Conservation (phyloP, 2,888 invertebrate species). For the Apodemia hepburni region DNA sequence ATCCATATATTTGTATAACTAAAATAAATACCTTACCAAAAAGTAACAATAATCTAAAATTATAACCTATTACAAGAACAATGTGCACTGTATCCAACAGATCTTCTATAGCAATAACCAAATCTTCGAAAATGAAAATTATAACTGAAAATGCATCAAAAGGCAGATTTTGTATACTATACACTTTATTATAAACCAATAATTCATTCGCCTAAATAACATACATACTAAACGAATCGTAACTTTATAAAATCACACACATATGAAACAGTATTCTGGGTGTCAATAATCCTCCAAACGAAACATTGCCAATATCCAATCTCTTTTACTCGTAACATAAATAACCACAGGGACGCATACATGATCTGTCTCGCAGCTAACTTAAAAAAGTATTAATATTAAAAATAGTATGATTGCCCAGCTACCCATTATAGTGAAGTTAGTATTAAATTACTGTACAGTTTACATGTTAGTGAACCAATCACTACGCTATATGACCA, state of each 20-base stretch:
- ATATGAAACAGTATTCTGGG: slow-evolving; percentile 31
- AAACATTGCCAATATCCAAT: slow-evolving; percentile 42
- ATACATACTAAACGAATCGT: slow-evolving; percentile 28
- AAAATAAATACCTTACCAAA: slow-evolving; percentile 78
- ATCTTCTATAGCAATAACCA: slow-evolving; percentile 35
- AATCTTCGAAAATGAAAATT: slow-evolving; percentile 47
- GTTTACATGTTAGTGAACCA: slow-evolving; percentile 59
- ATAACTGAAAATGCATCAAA: slow-evolving; percentile 63
- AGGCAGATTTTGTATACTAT: slow-evolving; percentile 63
- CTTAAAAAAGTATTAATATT: slow-evolving; percentile 61
- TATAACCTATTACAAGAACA: slow-evolving; percentile 55
- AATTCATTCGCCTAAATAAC: slow-evolving; percentile 41
- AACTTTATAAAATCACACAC: slow-evolving; percentile 35
- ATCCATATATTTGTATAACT: slow-evolving; percentile 74
- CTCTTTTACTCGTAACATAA: slow-evolving; percentile 45
- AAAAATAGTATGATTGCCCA: slow-evolving; percentile 76
- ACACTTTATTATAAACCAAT: slow-evolving; percentile 48
- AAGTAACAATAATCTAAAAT: slow-evolving; percentile 68
- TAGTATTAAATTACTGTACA: slow-evolving; percentile 76
- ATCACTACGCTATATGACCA: slow-evolving; percentile 63
- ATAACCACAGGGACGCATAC: slow-evolving; percentile 57
- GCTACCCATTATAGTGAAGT: slow-evolving; percentile 75
- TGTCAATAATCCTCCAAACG: slow-evolving; percentile 29
- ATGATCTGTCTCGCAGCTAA: slow-evolving; percentile 57
- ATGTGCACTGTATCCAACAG: slow-evolving; percentile 60